Base-by-base conservation (phyloP, 1,140 invertebrate genomes). In the Ceratina calcarata region DNA sequence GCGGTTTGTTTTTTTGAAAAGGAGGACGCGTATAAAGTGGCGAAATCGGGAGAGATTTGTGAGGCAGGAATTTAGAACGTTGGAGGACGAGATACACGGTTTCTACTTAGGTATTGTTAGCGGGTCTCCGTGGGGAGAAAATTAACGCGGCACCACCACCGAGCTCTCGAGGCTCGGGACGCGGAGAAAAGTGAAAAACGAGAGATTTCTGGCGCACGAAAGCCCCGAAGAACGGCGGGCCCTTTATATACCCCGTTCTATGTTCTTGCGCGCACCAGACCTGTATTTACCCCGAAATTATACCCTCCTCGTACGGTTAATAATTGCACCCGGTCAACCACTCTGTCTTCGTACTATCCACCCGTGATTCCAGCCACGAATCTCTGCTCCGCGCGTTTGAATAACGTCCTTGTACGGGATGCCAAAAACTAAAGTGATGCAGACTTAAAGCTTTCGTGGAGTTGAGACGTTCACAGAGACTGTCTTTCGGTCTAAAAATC, bases 131-230 rank as follows among this genome's bases (percentile, higher is more conserved):
- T 6, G 51, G 67, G 53, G 67, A 55, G 67, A 70, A 70, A 70
- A 57, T 70, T 70, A 70, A 70, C 67, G 67, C 53, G 18, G 67
- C 32, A 69, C 24, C 27, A 69, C 24, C 27, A 4, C 27, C 27
- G 57, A 57, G 55, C 67, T 57, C 27, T 69, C 24, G 18, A 2
- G 12, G 12, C 18, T 22, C n/a, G 57, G 57, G n/a, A 22, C 24
- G 53, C n/a, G 24, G 13, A 70, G 67, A 32, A 27, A 57, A 70
- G 53, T 70, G 67, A 70, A 70, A 70, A 70, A 70, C 53, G 53
- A 70, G 67, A 32, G 53, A 37, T 20, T 70, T 16, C 18, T 55
- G 49, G 51, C n/a, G 67, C 53, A 70, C 51, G 53, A 57, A 57
- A 57, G 24, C 53, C 49, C 22, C 16, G 22, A 68, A 53, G 22